Percentiles rank a stretch among this genome's conserved stretches.
Evolutionary conservation across 2,797 vertebrate species (phyloP).

Genomic region (Bucorvus abyssinicus): DNA sequence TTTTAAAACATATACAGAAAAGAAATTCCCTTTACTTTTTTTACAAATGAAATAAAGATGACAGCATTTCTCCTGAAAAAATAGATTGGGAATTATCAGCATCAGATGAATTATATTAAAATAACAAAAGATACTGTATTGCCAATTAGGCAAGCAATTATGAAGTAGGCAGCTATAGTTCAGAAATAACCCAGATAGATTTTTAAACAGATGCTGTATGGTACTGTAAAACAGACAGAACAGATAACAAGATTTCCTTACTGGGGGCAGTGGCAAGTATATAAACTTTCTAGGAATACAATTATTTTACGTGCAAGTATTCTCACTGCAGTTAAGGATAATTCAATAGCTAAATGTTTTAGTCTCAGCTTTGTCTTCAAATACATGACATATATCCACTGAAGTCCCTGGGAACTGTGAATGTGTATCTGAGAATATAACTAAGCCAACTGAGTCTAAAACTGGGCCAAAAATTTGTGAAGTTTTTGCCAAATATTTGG

Average conservation of each 20-base stretch:
- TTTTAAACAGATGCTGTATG: background rate
- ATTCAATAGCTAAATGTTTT: background rate
- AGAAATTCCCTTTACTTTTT: background rate
- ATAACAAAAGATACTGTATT: background rate
- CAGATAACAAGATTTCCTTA: background rate
- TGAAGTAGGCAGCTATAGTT: background rate
- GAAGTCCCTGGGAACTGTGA: background rate
- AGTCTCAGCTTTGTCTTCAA: background rate
- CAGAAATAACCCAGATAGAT: background rate
- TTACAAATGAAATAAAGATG: background rate
- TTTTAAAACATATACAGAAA: background rate
- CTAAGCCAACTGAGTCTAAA: background rate
- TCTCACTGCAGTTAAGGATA: background rate
- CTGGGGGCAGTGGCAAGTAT: background rate
- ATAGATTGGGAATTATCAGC: background rate
- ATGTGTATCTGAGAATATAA: background rate
- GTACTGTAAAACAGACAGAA: background rate
- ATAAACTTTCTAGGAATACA: background rate
- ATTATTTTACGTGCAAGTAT: background rate
- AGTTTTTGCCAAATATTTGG: background rate
- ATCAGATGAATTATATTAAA: background rate
- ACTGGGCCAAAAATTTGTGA: background rate
- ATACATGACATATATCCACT: background rate
- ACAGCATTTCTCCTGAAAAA: background rate
- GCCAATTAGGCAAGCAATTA: background rate